Base-by-base conservation (phyloP, 2,113 vertebrate species). In the Syngnathus typhle region DNA sequence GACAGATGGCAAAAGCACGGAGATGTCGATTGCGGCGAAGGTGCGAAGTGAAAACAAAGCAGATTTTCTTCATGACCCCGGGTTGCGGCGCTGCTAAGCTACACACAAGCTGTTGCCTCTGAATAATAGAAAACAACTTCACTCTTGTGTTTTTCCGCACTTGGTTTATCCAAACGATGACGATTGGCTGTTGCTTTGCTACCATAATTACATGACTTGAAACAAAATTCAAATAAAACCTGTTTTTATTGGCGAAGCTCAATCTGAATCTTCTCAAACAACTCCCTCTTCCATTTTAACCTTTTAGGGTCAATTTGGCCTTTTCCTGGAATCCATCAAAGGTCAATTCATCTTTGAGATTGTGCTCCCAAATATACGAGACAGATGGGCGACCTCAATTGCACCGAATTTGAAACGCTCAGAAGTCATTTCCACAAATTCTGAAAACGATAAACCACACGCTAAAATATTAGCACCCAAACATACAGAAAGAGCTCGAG, bases 1-100 rank as follows among this genome's bases (percentile, higher is more conserved):
- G 80, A 79, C 81, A 85, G 78, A 84, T 87, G 85, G 82, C 79
- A 77, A 68, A 75, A 60, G 46, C 67, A 67, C 37, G 68, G 65
- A 74, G 47, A 64, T 67, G 70, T 19, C 68, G 69, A 32, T 56
- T 27, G 71, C 55, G 59, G 56, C 44, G 54, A 11, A 71, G 52
- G 64, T 39, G 44, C 41, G 15, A 27, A 61, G n/a, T 16, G 3
- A 51, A 54, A 61, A 49, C 46, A 16, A 15, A 60, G 18, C 47
- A 5, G 1, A 15, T 58, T 58, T 32, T 15, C 27, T 56, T 56
- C 54, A 44, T 23, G 12, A 62, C n/a, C n/a, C 21, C 19, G 5
- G 11, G n/a, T 43, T 43, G n/a, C 5, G n/a, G 23, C 37, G 36
- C 19, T 9, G 8, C 18, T 7, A 39, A 60, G 36, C 36, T n/a